Evolutionary conservation across 2,888 invertebrate genomes (phyloP), one percentile per base, ranked within the genome.

Genomic region (Epirrita christyi): DNA sequence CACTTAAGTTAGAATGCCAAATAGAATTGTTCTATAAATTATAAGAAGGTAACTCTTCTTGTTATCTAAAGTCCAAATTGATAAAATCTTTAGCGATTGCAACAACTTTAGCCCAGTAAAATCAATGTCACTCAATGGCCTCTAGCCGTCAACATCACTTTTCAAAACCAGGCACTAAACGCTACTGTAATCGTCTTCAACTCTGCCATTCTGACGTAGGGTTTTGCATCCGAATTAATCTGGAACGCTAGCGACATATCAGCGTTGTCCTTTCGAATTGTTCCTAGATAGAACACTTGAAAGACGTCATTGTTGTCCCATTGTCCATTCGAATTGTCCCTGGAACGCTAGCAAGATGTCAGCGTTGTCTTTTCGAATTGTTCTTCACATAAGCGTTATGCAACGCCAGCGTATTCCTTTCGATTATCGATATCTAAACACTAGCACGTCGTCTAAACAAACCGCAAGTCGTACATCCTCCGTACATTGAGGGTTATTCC

Each of bases 401-500:
- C n/a, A n/a, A n/a, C n/a, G n/a, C n/a, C n/a, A n/a, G n/a, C n/a
- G n/a, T n/a, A n/a, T 21, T 21, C 21, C 21, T 21, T 21, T 21
- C 21, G n/a, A n/a, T n/a, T n/a, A 21, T 21, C 21, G 21, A 21
- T n/a, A 21, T 21, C 34, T 54, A 54, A 40, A 54, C 36, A 54
- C 43, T 61, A 13, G 42, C 38, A 9, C 59, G 37, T 41, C 34
- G 8, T 42, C 37, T 42, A 15, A 41, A 49, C n/a, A 46, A 13
- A 28, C n/a, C 32, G 42, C 43, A 48, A 52, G 14, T 47, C 9
- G 45, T 52, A 45, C 52, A 47, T 34, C 43, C 15, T 21, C 34
- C n/a, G 13, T 45, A 27, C 38, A 42, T 38, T 51, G 46, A 15
- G 11, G 40, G 55, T 47, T 70, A 83, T 70, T 88, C 84, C 59